Conservation (phyloP, 1,140 invertebrate species). For the Drosophila pachea region DNA sequence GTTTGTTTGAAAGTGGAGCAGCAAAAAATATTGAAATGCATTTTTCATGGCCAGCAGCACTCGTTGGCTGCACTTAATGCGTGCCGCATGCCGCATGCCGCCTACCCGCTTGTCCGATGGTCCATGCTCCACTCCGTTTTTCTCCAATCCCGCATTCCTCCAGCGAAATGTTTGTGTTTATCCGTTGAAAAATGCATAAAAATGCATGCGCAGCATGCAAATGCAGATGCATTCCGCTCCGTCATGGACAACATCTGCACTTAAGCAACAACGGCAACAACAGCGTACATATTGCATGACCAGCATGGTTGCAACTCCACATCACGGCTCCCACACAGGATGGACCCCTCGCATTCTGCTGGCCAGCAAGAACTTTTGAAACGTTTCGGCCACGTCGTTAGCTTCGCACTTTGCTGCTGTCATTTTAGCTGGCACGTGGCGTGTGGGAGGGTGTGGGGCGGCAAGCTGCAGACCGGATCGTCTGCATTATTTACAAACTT, state of each 20-base stretch:
- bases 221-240: slow-evolving; percentile 27
- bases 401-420: slow-evolving; percentile 64
- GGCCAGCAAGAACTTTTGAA: slow-evolving; percentile 38
- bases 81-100: neutral
- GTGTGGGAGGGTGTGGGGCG: too few relatives aligned
- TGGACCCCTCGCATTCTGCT: neutral
- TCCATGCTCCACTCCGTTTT: too few relatives aligned
- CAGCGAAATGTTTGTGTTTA: slow-evolving; percentile 33
- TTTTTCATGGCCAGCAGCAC: slow-evolving; percentile 52
- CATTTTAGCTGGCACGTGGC: slow-evolving; percentile 39
- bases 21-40: slow-evolving; percentile 69
- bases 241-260: slow-evolving; percentile 38
- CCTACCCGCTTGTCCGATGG: neutral
- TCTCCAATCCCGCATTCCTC: too few relatives aligned
- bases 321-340: too few relatives aligned
- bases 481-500: slow-evolving; percentile 71
- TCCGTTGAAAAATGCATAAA: slow-evolving; percentile 67
- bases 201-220: slow-evolving; percentile 50
- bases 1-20: slow-evolving; percentile 55
- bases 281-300: slow-evolving; percentile 62
- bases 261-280: slow-evolving; percentile 33
- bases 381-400: slow-evolving; percentile 62
- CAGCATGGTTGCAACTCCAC: slow-evolving; percentile 14
- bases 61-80: slow-evolving; percentile 15
- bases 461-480: slow-evolving; percentile 11